Evolutionary conservation across 2,888 invertebrate genomes (phyloP).

Genomic region (Quadriops clusia): DNA sequence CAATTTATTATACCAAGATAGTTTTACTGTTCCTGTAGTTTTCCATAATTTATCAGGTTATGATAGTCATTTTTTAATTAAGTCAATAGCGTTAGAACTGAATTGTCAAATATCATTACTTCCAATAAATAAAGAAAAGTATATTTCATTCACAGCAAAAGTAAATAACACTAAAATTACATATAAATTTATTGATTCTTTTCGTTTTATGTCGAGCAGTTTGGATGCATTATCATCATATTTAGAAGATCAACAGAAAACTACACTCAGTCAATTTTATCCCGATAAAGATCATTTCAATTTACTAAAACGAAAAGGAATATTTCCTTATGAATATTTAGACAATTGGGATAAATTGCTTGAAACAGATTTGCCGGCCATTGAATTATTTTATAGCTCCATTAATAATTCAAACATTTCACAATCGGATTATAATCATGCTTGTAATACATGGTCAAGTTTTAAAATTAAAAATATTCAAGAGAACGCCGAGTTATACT

Average conservation of each 20-base stretch:
- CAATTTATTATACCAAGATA: conserved; percentile 13
- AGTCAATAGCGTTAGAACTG: conserved; percentile 10
- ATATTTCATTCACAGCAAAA: conserved; percentile 19
- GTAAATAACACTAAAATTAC: conserved; percentile 11
- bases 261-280: conserved; percentile 4
- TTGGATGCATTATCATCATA: conserved; percentile 17
- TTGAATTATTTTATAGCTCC: conserved; percentile 14
- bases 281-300: conserved; percentile 3
- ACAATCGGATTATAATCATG: conserved; percentile 21
- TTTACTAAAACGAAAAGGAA: conserved; percentile 16
- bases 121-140: conserved; percentile 18
- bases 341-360: conserved; percentile 11
- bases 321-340: conserved; percentile 23
- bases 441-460: conserved; percentile 20
- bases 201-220: conserved; percentile 18
- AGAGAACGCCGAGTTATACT: conserved; percentile 21
- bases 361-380: conserved; percentile 12
- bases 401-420: conserved; percentile 14
- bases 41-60: conserved; percentile 16
- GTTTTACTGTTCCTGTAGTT: conserved; percentile 12
- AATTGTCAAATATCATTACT: conserved; percentile 9
- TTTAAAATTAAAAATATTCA: conserved; percentile 20
- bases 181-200: conserved; percentile 20
- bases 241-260: conserved; percentile 5
- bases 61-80: conserved; percentile 16